Evolutionary conservation across 2,113 vertebrate genomes (phyloP).

Genomic region (Isurus oxyrinchus): DNA sequence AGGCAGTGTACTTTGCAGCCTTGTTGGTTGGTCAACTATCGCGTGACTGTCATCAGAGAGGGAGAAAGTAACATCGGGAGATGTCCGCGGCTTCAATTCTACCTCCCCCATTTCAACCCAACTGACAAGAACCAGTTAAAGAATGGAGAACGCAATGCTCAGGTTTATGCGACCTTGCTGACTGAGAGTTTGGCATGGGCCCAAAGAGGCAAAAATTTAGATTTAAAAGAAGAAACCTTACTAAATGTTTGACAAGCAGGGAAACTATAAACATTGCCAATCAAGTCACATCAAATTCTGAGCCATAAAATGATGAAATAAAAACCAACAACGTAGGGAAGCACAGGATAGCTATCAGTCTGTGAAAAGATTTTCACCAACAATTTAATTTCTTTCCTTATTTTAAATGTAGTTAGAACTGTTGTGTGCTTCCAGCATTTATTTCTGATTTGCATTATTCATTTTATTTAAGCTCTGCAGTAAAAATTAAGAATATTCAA

Average conservation of each 20-base stretch:
- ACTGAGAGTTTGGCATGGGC: background rate
- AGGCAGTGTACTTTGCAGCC: background rate
- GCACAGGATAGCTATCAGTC: background rate
- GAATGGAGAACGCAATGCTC: background rate
- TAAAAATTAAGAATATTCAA: background rate
- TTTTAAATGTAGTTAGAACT: background rate
- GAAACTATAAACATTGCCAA: background rate
- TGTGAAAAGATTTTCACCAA: background rate
- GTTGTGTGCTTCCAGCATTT: background rate
- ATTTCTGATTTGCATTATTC: background rate
- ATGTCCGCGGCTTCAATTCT: background rate
- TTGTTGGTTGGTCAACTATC: background rate
- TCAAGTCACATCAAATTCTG: background rate
- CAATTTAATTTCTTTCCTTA: background rate
- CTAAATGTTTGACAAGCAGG: background rate
- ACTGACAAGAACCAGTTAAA: background rate
- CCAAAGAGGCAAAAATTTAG: background rate
- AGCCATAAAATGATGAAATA: background rate
- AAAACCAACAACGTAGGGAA: background rate
- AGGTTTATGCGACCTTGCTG: background rate
- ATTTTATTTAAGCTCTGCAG: background rate
- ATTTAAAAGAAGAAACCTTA: background rate
- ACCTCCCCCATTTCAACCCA: background rate
- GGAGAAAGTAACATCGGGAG: background rate
- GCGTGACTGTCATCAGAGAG: background rate